Evolutionary conservation across 2,113 vertebrate species (phyloP).

Genomic region (Taurulus bubalis): DNA sequence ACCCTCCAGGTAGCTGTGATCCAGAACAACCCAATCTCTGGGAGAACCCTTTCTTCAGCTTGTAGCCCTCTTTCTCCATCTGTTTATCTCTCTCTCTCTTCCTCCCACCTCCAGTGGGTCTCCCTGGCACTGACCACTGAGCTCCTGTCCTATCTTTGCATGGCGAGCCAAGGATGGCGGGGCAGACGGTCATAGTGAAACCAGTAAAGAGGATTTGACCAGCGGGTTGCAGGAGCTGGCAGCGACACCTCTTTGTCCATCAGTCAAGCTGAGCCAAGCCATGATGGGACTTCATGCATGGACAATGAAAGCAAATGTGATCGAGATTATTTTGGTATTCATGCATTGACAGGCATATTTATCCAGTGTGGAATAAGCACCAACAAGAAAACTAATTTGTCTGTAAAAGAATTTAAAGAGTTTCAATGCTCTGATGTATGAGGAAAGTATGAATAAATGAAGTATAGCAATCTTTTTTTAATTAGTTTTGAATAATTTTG

Average conservation of each 20-base stretch:
- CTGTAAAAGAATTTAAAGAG: constrained; percentile 8
- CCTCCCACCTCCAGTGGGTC: constrained; percentile 46
- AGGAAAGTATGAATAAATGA: background rate
- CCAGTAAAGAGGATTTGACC: constrained; percentile 66
- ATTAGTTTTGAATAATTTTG: background rate
- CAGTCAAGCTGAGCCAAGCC: constrained; percentile 51
- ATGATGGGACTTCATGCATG: constrained; percentile 3
- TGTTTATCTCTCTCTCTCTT: constrained; percentile 34
- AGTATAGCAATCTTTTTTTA: background rate
- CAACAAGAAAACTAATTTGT: background rate
- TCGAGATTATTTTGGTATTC: background rate
- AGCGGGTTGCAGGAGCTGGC: constrained; percentile 56
- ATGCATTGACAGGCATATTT: background rate
- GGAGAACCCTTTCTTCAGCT: constrained; percentile 39
- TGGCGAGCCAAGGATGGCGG: constrained; percentile 46
- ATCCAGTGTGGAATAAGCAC: background rate
- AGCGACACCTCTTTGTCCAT: constrained; percentile 30
- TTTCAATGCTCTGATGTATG: background rate
- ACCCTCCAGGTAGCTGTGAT: constrained; percentile 29
- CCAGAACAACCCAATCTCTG: constrained; percentile 34
- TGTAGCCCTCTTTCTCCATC: constrained; percentile 32
- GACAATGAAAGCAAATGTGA: constrained; percentile 18
- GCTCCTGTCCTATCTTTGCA: constrained; percentile 53
- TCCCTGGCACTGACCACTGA: constrained; percentile 46
- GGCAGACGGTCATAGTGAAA: constrained; percentile 51